These are phyloP conservation scores for Lasioglossum figueresi DNA, from an alignment of 2,888 invertebrate species.

Conservation along the genomic window DNA sequence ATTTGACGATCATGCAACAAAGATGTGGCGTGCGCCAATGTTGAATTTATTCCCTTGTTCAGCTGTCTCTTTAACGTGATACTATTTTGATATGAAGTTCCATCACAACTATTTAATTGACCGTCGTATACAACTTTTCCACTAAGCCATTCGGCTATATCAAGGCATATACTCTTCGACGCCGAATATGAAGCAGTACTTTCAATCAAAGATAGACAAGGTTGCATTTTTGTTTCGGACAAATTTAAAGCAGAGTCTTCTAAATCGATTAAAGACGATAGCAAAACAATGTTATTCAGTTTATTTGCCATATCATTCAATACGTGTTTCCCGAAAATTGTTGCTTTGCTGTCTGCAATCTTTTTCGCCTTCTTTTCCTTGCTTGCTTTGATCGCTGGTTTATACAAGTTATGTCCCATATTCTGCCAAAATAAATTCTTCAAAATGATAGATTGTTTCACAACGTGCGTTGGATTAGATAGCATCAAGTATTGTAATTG, in stretches of 20 bases:
- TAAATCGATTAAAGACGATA: slow-evolving; percentile 73
- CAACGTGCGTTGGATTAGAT: slow-evolving; percentile 79
- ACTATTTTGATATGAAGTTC: slow-evolving; percentile 36
- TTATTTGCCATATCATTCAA: slow-evolving; percentile 70
- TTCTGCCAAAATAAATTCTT: slow-evolving; percentile 76
- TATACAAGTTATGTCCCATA: slow-evolving; percentile 73
- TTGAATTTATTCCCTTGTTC: slow-evolving; percentile 70
- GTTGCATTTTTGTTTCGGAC: slow-evolving; percentile 74
- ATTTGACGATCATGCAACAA: slow-evolving; percentile 85
- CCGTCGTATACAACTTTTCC: slow-evolving; percentile 37
- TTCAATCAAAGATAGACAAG: slow-evolving; percentile 83
- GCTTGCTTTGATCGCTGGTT: slow-evolving; percentile 73
- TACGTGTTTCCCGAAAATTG: slow-evolving; percentile 22
- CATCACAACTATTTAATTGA: slow-evolving; percentile 48
- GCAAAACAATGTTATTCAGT: slow-evolving; percentile 75
- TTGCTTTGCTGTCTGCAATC: slow-evolving; percentile 2
- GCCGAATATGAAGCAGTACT: slow-evolving; percentile 74
- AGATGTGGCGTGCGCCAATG: slow-evolving; percentile 85
- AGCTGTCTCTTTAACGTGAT: slow-evolving; percentile 69
- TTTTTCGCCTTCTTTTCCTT: slow-evolving; percentile 68
- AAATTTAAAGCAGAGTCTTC: slow-evolving; percentile 79
- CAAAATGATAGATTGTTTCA: slow-evolving; percentile 55
- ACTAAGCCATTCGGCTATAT: slow-evolving; percentile 75
- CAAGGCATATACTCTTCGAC: slow-evolving; percentile 72
- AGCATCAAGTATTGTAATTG: slow-evolving; percentile 90